phyloP scores from a whole-genome alignment of 1,140 invertebrate species.

The Acromyrmex charruanus region DNA sequence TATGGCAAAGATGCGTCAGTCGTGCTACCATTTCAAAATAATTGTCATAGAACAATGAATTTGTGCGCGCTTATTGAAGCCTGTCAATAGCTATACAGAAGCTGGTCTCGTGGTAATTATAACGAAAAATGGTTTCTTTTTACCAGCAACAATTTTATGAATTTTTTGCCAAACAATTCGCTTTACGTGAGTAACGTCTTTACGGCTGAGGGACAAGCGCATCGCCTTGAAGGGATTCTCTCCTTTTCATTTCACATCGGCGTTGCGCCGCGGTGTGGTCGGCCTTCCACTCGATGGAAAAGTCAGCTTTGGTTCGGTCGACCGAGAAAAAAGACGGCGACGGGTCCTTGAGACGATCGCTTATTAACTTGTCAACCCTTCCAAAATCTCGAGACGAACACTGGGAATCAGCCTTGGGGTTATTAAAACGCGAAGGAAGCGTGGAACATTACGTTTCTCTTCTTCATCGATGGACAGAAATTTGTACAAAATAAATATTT shows the following conservation, averaged over 20 bases:
- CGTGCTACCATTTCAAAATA: not conserved
- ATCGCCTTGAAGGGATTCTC: constrained; percentile 69
- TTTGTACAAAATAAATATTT: constrained; percentile 19
- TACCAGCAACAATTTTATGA: constrained; percentile 32
- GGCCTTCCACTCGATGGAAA: constrained; percentile 71
- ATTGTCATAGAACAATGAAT: constrained; percentile 17
- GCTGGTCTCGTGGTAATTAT: constrained; percentile 34
- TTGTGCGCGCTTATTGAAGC: constrained; percentile 19
- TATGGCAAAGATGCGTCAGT: not conserved
- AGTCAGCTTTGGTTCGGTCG: constrained; percentile 54
- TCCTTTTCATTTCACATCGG: constrained; percentile 61
- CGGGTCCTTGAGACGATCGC: constrained; percentile 78
- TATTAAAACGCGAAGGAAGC: constrained; percentile 39
- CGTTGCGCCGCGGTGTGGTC: constrained; percentile 17
- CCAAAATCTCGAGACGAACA: constrained; percentile 65
- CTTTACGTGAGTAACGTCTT: constrained; percentile 18
- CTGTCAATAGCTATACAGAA: constrained; percentile 12
- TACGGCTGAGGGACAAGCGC: constrained; percentile 17
- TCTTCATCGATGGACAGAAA: not conserved
- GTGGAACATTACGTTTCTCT: not conserved
- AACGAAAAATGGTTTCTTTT: not conserved
- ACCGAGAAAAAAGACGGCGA: constrained; percentile 59
- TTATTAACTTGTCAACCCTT: constrained; percentile 76
- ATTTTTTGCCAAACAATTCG: constrained; percentile 42
- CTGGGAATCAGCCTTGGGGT: constrained; percentile 39